These are phyloP conservation scores for Avahi laniger DNA, from an alignment of 2,797 vertebrate species.

Conservation along the genomic window DNA sequence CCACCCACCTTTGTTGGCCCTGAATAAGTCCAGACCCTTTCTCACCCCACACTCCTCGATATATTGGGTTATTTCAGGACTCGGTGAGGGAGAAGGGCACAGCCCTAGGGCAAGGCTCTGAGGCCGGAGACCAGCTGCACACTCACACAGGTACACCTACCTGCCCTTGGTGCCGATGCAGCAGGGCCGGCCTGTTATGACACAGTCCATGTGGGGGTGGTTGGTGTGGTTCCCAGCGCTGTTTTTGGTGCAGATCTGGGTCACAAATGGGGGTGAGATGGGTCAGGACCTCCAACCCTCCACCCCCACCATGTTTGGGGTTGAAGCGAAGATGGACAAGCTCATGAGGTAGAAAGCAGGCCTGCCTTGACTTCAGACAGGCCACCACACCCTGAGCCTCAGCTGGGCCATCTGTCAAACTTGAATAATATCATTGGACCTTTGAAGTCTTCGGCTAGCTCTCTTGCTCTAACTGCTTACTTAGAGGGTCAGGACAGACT, in stretches of 20 bases:
- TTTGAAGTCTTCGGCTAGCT: background rate
- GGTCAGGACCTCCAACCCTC: background rate
- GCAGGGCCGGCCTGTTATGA: slow-evolving; percentile 95
- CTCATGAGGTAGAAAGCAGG: background rate
- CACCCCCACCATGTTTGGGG: background rate
- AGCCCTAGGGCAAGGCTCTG: rapidly evolving
- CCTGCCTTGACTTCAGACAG: background rate
- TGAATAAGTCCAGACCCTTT: background rate
- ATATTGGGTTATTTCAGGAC: background rate
- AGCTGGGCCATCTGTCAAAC: background rate
- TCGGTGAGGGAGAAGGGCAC: background rate
- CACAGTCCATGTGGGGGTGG: slow-evolving; percentile 95
- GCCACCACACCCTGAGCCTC: background rate
- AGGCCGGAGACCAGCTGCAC: background rate
- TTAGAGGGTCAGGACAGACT: background rate
- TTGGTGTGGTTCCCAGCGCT: slow-evolving; percentile 97
- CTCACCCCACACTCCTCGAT: rapidly evolving
- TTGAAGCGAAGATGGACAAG: background rate
- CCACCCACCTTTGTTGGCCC: background rate
- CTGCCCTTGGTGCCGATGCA: slow-evolving; percentile 98
- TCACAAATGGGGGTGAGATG: background rate
- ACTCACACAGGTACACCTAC: slow-evolving; percentile 76
- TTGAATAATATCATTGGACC: background rate
- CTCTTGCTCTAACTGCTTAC: background rate
- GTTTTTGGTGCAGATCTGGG: slow-evolving; percentile 93